A percentile compares a stretch with the other conserved stretches of the same genome.
phyloP scores from a whole-genome alignment of 2,113 vertebrate species.

The Guaruba guarouba region DNA sequence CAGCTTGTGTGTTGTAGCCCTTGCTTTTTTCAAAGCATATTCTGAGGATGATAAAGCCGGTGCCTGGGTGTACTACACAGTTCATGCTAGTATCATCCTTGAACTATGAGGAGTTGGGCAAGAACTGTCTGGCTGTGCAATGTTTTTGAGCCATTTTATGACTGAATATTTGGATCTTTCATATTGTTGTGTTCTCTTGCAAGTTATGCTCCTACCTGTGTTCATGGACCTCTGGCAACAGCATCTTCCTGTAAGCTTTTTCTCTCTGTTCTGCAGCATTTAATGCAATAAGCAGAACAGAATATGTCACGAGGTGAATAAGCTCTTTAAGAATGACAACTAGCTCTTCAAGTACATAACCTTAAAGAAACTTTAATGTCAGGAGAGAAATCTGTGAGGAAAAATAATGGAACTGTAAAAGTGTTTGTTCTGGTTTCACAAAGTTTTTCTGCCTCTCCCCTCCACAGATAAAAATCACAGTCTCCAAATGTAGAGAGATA shows the following conservation, averaged over 20 bases:
- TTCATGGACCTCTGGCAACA: background rate
- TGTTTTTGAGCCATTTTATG: background rate
- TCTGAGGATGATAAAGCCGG: background rate
- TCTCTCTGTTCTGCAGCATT: background rate
- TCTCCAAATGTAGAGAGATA: constrained; percentile 35
- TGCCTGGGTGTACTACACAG: background rate
- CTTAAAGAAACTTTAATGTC: constrained; percentile 45
- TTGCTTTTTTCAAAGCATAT: background rate
- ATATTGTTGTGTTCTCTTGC: background rate
- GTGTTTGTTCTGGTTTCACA: constrained; percentile 38
- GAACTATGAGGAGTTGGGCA: background rate
- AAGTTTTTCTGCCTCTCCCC: constrained; percentile 8
- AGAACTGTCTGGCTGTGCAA: background rate
- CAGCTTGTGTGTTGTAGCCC: background rate
- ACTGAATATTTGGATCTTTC: background rate
- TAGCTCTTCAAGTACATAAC: constrained; percentile 18
- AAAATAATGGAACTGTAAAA: background rate
- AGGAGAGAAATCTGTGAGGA: background rate
- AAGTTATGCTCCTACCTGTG: background rate
- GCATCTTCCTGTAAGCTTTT: background rate
- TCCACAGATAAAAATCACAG: constrained; percentile 26
- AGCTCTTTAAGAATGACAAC: background rate
- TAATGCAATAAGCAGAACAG: background rate
- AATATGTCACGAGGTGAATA: background rate
- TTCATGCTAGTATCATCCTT: background rate